A percentile compares a stretch with the other conserved stretches of the same genome.
phyloP scores from a whole-genome alignment of 2,888 invertebrate genomes.

The Troilus luridus region DNA sequence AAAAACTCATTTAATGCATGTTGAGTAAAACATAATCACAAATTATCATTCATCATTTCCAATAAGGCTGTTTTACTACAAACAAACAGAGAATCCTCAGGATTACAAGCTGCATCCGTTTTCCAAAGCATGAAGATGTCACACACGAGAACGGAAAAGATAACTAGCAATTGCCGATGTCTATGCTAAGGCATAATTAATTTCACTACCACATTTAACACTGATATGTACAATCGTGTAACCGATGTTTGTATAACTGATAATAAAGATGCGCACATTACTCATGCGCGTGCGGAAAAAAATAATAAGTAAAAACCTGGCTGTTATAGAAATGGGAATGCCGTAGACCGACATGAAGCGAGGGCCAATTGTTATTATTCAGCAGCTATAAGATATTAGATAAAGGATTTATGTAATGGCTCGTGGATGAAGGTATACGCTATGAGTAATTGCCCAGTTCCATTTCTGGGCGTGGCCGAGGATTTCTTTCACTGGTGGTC shows the following conservation, averaged over 20 bases:
- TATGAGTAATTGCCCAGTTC: conserved; percentile 55
- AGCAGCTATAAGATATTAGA: conserved; percentile 20
- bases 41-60: too few relatives aligned
- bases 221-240: background rate
- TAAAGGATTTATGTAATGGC: conserved; percentile 40
- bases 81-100: background rate
- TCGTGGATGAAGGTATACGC: conserved; percentile 44
- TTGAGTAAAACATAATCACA: too few relatives aligned
- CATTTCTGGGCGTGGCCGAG: conserved; percentile 54
- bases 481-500: conserved; percentile 46
- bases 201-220: conserved; percentile 6
- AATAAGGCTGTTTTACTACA: background rate
- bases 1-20: too few relatives aligned
- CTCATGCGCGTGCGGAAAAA: background rate
- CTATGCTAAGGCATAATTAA: background rate
- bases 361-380: conserved; percentile 44
- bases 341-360: background rate
- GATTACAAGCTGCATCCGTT: background rate
- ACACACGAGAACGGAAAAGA: background rate
- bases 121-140: background rate
- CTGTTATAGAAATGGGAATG: background rate
- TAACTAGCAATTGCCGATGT: background rate
- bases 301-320: conserved; percentile 26
- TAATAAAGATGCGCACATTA: conserved; percentile 38
- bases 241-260: background rate